Percentiles rank a stretch among this genome's conserved stretches.
Conservation (phyloP, 2,888 invertebrate species). For the Synergus laeviventris region DNA sequence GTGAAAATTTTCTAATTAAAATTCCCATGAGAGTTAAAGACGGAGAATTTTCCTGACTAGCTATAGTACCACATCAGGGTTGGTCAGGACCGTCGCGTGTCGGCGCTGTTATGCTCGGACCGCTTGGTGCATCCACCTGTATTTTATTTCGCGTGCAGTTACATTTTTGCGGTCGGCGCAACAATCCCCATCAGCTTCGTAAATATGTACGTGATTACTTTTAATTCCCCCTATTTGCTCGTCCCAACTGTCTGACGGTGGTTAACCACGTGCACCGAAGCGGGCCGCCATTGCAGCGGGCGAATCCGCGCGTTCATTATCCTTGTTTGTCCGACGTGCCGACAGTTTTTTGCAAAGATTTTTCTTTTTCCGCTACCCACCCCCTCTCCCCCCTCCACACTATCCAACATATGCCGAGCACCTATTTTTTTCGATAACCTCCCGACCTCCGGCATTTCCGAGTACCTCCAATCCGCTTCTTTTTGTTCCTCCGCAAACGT, state of each 20-base stretch:
- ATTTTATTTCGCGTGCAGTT: conserved; percentile 57
- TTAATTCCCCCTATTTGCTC: conserved; percentile 69
- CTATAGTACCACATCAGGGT: background rate
- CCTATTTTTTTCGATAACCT: conserved; percentile 10
- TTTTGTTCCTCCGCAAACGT: background rate
- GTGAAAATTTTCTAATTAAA: background rate
- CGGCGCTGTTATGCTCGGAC: conserved; percentile 35
- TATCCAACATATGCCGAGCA: background rate
- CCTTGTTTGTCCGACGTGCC: conserved; percentile 46
- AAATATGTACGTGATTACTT: conserved; percentile 72
- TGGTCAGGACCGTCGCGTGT: conserved; percentile 27
- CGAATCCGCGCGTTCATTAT: conserved; percentile 55
- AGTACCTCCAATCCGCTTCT: background rate
- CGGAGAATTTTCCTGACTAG: background rate
- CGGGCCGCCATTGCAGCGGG: conserved; percentile 43
- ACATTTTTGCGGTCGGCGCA: conserved; percentile 67
- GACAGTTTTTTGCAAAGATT: conserved; percentile 42
- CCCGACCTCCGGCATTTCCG: conserved; percentile 1
- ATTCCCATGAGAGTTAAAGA: background rate
- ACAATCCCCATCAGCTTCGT: conserved; percentile 64
- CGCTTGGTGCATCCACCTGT: conserved; percentile 39
- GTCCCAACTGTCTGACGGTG: conserved; percentile 58
- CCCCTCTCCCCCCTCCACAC: no score
- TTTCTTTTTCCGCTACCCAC: background rate
- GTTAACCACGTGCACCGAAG: conserved; percentile 63